Evolutionary conservation across 2,888 invertebrate genomes (phyloP).

Genomic region (Hydriomena furcata): DNA sequence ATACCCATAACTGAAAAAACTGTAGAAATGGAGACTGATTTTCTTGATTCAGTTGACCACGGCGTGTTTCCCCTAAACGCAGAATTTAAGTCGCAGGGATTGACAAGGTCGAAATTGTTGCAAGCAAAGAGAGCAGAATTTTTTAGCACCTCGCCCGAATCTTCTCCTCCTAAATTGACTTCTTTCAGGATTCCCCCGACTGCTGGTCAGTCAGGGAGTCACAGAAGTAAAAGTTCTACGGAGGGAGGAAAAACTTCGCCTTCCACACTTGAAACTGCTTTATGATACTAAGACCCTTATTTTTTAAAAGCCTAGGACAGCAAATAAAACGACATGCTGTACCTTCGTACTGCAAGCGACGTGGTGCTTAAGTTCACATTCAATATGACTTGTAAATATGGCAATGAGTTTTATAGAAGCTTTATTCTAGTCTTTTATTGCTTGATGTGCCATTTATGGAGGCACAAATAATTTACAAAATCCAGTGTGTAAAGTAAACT

Average conservation of each 20-base stretch:
- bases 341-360: too few relatives aligned
- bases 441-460: slow-evolving; percentile 68
- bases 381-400: slow-evolving; percentile 51
- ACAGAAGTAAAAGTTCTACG: slow-evolving; percentile 61
- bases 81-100: slow-evolving; percentile 58
- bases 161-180: slow-evolving; percentile 65
- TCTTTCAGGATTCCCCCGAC: slow-evolving; percentile 66
- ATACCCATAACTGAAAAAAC: slow-evolving; percentile 71
- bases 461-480: slow-evolving; percentile 55
- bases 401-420: slow-evolving; percentile 76
- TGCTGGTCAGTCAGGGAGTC: slow-evolving; percentile 43
- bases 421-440: slow-evolving; percentile 81
- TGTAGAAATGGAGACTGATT: slow-evolving; percentile 56
- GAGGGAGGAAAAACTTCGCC: slow-evolving; percentile 66
- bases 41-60: slow-evolving; percentile 58
- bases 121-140: slow-evolving; percentile 86
- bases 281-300: slow-evolving; percentile 64
- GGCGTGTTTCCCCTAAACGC: slow-evolving; percentile 76
- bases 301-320: slow-evolving; percentile 29
- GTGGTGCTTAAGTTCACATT: slow-evolving; percentile 64
- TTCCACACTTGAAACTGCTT: slow-evolving; percentile 85
- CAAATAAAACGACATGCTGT: too few relatives aligned
- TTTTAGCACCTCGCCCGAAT: slow-evolving; percentile 70
- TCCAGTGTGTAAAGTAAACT: slow-evolving; percentile 56
- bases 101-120: slow-evolving; percentile 79